Evolutionary conservation across 1,140 invertebrate genomes (phyloP).

Genomic region (Sycophaga agraensis): DNA sequence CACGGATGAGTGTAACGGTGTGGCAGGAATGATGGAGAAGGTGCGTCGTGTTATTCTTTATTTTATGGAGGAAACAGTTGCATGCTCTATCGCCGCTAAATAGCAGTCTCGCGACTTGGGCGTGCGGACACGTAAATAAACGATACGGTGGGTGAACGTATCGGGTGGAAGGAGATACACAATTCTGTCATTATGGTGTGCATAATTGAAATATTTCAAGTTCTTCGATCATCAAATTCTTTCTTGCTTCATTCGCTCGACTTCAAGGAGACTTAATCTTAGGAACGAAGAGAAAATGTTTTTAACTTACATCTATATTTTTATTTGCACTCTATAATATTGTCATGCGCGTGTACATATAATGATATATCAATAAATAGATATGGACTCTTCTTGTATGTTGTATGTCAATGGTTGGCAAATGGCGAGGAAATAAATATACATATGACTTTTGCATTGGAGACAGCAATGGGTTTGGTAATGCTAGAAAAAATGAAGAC

Average conservation of each 20-base stretch:
- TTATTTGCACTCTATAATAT: conserved; percentile 49
- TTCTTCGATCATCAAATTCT: conserved; percentile 42
- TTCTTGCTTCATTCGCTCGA: conserved; percentile 43
- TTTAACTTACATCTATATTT: conserved; percentile 51
- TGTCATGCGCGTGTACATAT: conserved; percentile 43
- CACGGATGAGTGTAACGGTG: conserved; percentile 7
- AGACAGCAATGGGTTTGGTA: conserved; percentile 19
- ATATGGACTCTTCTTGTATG: conserved; percentile 31
- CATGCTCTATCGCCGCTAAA: conserved; percentile 11
- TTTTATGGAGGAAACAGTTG: neutral
- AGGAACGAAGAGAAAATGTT: conserved; percentile 36
- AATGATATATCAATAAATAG: conserved; percentile 37
- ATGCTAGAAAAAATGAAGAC: conserved; percentile 7
- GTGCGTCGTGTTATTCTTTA: conserved; percentile 16
- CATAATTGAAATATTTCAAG: conserved; percentile 21
- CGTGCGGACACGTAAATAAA: too few species aligned
- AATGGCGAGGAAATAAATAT: conserved; percentile 23
- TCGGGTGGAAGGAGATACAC: neutral
- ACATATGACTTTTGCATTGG: conserved; percentile 31
- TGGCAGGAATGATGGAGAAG: neutral
- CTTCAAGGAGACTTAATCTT: conserved; percentile 35
- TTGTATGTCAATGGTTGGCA: conserved; percentile 33
- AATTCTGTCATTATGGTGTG: conserved; percentile 6
- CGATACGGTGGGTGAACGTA: too few species aligned
- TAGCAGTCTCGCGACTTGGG: conserved; percentile 10